Conservation (phyloP, 64 coral and sea anemone species). For the Dendronephthya gigantea region DNA sequence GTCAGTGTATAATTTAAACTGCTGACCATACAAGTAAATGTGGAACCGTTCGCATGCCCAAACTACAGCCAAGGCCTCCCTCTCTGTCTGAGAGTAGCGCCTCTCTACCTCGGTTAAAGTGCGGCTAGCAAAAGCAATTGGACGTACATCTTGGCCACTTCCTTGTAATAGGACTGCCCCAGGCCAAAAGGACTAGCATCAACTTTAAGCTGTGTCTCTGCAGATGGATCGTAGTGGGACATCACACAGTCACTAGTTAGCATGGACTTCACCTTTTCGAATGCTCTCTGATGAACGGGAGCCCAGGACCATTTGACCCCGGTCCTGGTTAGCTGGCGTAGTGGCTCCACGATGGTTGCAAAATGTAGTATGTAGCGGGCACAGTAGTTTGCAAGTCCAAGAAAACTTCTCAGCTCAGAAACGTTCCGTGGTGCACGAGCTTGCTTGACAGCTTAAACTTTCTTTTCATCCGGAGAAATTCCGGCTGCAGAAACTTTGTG, state of each 20-base stretch:
- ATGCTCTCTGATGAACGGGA: background rate
- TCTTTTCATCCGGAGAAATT: background rate
- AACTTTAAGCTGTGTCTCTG: conserved; percentile 24
- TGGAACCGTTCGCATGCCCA: conserved; percentile 28
- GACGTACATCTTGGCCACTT: background rate
- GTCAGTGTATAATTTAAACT: conserved; percentile 25
- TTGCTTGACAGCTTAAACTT: background rate
- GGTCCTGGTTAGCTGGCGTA: conserved; percentile 10
- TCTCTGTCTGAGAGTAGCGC: conserved; percentile 23
- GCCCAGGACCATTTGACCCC: conserved; percentile 10
- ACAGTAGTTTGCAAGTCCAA: background rate
- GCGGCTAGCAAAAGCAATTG: conserved; percentile 25
- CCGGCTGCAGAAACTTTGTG: conserved; percentile 9
- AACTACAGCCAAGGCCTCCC: conserved; percentile 8
- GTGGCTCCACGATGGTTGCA: conserved; percentile 8
- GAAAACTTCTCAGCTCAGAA: background rate
- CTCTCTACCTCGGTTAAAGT: conserved; percentile 20
- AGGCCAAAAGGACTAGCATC: conserved; percentile 46
- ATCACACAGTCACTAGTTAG: conserved; percentile 38
- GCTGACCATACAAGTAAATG: conserved; percentile 23
- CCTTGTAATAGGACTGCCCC: conserved; percentile 21
- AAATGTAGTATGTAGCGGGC: conserved; percentile 18
- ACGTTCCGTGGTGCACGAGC: background rate
- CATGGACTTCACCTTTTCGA: background rate
- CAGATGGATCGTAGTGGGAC: conserved; percentile 8